These are phyloP conservation scores for Eubasilissa splendida DNA, from an alignment of 2,888 invertebrate genomes.

Conservation along the genomic window DNA sequence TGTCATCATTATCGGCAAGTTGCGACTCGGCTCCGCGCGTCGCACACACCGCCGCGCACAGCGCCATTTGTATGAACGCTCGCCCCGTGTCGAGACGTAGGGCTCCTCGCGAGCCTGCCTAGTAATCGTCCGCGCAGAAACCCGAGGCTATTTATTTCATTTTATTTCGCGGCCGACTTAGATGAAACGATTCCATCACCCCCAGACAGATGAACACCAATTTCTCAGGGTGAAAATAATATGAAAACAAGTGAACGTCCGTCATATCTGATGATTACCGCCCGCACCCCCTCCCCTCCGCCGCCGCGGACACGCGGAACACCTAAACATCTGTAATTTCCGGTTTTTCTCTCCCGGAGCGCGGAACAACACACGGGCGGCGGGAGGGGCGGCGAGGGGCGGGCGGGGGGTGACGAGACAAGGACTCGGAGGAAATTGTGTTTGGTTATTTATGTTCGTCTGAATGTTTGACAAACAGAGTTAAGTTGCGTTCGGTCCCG, in stretches of 20 bases:
- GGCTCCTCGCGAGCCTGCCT: too few relatives aligned
- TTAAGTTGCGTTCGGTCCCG: too few relatives aligned
- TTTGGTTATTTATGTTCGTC: conserved; percentile 46
- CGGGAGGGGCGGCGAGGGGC: not conserved
- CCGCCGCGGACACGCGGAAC: conserved; percentile 19
- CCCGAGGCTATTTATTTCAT: too few relatives aligned
- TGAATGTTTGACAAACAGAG: conserved; percentile 1
- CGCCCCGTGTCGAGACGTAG: too few relatives aligned
- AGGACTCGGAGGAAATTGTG: conserved; percentile 43
- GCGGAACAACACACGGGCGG: not conserved
- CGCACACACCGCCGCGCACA: too few relatives aligned
- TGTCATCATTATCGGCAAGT: too few relatives aligned
- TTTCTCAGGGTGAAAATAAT: conserved; percentile 23
- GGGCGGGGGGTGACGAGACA: conserved; percentile 17
- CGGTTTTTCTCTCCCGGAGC: conserved; percentile 44
- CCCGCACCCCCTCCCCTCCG: conserved; percentile 7
- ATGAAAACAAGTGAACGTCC: conserved; percentile 38
- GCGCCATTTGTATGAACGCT: too few relatives aligned
- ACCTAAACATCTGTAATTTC: conserved; percentile 57
- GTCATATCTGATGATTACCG: conserved; percentile 22
- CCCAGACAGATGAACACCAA: conserved; percentile 16
- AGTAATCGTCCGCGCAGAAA: too few relatives aligned
- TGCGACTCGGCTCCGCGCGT: too few relatives aligned
- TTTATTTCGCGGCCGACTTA: not conserved
- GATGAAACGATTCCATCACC: conserved; percentile 26